Base-by-base conservation (phyloP, 35 echinoderm and acorn worm genomes). In the Lytechinus variegatus region DNA sequence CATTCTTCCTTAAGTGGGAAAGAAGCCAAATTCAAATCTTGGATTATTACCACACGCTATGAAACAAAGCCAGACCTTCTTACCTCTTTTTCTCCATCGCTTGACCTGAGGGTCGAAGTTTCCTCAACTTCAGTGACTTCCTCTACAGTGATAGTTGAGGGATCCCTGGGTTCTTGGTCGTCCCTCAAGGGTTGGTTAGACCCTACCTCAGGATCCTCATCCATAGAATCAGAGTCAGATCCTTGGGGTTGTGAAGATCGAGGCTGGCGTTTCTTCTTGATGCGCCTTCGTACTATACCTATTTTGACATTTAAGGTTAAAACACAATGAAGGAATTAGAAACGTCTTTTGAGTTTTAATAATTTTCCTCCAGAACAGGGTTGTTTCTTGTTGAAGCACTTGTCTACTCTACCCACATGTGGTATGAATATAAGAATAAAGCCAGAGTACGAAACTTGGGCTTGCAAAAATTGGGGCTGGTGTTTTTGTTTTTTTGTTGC, bases 51-150 rank as follows among this genome's bases (percentile, higher is more conserved):
- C 33, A 44, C 2, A 44, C 33, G 2, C 2, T 44, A 44, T 13
- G 9, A 58, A 10, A 13, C 66, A n/a, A n/a, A 79, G 21, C n/a
- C 0, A 24, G 13, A 2, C 66, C n/a, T 79, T 79, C 27, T 57
- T 93, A 53, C 27, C 27, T 33, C 9, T 14, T 93, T 33, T 16
- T 93, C 11, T 54, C 9, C 54, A 57, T 93, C 92, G 10, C 27
- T 57, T 27, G 52, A 4, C 53, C 57, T 57, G n/a, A 93, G 54
- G 21, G 54, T 10, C 11, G 54, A 14, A 4, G 92, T 93, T 54
- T 93, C 92, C 92, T 54, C 10, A 19, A 93, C 92, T 28, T 93
- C 91, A 16, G 91, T 93, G 52, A 93, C 91, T 5, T 93, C 29
- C 16, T 93, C 92, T 3, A 57, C 92, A 3, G 55, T 27, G 11